Base-by-base conservation (phyloP, 2,888 invertebrate species). In the Seira musarum region DNA sequence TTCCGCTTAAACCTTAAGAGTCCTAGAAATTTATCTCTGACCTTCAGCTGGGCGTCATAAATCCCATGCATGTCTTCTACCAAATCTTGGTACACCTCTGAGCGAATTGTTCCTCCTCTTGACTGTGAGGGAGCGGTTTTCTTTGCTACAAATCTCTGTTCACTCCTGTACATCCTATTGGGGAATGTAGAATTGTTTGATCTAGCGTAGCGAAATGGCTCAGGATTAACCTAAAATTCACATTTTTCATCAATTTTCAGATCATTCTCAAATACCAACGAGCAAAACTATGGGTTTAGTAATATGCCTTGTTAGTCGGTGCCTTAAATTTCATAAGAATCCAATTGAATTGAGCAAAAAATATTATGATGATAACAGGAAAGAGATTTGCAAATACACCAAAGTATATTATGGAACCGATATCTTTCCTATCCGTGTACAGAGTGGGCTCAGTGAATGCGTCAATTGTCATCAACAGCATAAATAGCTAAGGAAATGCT, bases 291-390 rank as follows among this genome's bases (percentile, higher is more conserved):
- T n/a, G n/a, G n/a, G n/a, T n/a, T n/a, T n/a, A n/a, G n/a, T n/a
- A n/a, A n/a, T n/a, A n/a, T n/a, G n/a, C n/a, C n/a, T n/a, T n/a
- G n/a, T n/a, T n/a, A n/a, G n/a, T n/a, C n/a, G n/a, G n/a, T n/a
- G n/a, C n/a, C n/a, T n/a, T n/a, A n/a, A n/a, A n/a, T n/a, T n/a
- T n/a, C n/a, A n/a, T n/a, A n/a, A n/a, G n/a, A n/a, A n/a, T 17
- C 15, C 10, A 35, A 25, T 35, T 21, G 6, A 68, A 46, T 1
- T 19, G 21, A 6, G 61, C 79, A 63, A 60, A 80, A 0, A 25
- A 17, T 2, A 70, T 17, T 17, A 82, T 66, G n/a, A 82, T 74
- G 2, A 35, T 5, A n/a, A 82, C n/a, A 6, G 82, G 82, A 0
- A 40, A 46, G 19, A 73, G 63, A 30, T 82, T 82, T 3, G 66